phyloP scores from a whole-genome alignment of 2,888 invertebrate genomes.

The Ryuthela nishihirai region DNA sequence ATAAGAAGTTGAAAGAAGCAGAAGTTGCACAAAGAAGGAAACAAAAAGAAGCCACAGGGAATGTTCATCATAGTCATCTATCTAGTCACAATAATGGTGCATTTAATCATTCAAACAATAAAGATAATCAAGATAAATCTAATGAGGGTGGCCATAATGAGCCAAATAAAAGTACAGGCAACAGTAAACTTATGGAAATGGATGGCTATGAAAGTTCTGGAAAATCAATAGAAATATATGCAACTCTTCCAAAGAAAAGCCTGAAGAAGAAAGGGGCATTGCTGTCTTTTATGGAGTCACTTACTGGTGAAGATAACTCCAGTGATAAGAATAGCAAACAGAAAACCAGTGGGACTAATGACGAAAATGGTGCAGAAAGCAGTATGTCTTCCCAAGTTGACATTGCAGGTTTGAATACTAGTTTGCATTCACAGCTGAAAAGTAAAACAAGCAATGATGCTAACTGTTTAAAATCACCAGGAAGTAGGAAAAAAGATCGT shows the following conservation, averaged over 20 bases:
- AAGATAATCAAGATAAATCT: too few species aligned
- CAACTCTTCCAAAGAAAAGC: slow-evolving; percentile 70
- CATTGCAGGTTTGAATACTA: background rate
- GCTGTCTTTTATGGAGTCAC: slow-evolving; percentile 30
- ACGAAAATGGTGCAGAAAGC: slow-evolving; percentile 4
- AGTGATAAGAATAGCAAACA: slow-evolving; percentile 18
- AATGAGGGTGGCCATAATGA: slow-evolving; percentile 33
- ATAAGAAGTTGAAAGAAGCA: slow-evolving; percentile 61
- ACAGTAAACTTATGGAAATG: slow-evolving; percentile 12
- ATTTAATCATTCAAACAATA: slow-evolving; percentile 6
- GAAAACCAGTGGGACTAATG: slow-evolving; percentile 4
- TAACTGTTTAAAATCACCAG: slow-evolving; percentile 17
- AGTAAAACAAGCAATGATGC: slow-evolving; percentile 8
- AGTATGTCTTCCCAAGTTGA: background rate
- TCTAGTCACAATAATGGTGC: background rate
- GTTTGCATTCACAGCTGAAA: background rate
- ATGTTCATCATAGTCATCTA: slow-evolving; percentile 57
- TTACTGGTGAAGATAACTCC: slow-evolving; percentile 26
- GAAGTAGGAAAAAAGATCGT: slow-evolving; percentile 10
- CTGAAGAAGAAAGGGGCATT: slow-evolving; percentile 58
- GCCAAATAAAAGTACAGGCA: slow-evolving; percentile 36
- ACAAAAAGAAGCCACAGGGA: slow-evolving; percentile 21
- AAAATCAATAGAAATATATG: slow-evolving; percentile 67
- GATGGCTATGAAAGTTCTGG: slow-evolving; percentile 2
- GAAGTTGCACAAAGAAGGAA: slow-evolving; percentile 38